These are phyloP conservation scores for Acleris holmiana DNA, from an alignment of 2,888 invertebrate genomes.

Conservation along the genomic window DNA sequence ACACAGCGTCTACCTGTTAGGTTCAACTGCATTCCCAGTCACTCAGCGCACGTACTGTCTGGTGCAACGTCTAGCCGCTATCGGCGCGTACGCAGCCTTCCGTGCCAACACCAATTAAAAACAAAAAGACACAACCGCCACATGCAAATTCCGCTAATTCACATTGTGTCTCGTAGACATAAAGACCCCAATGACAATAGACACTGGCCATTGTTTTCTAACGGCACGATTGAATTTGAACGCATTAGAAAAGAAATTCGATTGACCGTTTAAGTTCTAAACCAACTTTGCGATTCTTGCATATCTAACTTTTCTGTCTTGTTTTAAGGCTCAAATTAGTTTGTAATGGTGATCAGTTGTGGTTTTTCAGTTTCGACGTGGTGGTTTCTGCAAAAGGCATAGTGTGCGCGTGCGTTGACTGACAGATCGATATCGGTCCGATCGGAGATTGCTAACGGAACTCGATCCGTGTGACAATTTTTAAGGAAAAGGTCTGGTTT, in stretches of 20 bases:
- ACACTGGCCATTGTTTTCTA: constrained; percentile 2
- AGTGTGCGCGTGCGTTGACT: constrained; percentile 64
- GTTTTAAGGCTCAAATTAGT: constrained; percentile 14
- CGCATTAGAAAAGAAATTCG: constrained; percentile 33
- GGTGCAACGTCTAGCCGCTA: constrained; percentile 70
- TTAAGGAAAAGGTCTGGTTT: constrained; percentile 46
- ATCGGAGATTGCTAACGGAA: constrained; percentile 68
- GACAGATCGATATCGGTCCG: constrained; percentile 56
- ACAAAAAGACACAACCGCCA: constrained; percentile 35
- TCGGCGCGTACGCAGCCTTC: constrained; percentile 62
- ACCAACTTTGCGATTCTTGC: neutral
- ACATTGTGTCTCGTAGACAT: constrained; percentile 2
- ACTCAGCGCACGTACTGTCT: constrained; percentile 57
- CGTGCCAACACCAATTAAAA: constrained; percentile 42
- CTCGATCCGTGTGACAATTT: constrained; percentile 56
- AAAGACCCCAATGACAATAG: constrained; percentile 34
- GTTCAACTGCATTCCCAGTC: constrained; percentile 32
- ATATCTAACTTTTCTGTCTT: constrained; percentile 39
- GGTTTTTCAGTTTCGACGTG: constrained; percentile 36
- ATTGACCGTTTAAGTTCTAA: neutral
- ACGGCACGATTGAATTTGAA: constrained; percentile 18
- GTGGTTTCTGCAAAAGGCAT: constrained; percentile 55
- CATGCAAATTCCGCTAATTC: constrained; percentile 40
- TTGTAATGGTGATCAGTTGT: constrained; percentile 25
- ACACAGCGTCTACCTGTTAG: constrained; percentile 6